These are phyloP conservation scores for Polypedilum vanderplanki DNA, from an alignment of 1,140 invertebrate species.

Conservation along the genomic window DNA sequence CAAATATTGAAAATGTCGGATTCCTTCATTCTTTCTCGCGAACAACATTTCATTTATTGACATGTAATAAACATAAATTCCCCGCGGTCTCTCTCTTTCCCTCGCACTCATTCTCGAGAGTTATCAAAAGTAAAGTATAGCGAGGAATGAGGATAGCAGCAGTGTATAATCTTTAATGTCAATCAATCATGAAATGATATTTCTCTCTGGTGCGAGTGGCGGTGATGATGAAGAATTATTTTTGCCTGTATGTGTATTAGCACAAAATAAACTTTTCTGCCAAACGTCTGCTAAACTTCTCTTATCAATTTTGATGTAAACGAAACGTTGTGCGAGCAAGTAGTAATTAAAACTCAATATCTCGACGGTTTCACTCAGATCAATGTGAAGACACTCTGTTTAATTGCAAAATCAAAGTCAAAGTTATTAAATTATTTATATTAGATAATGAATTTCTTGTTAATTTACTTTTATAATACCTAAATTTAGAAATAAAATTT, in stretches of 20 bases:
- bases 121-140: too few relatives aligned
- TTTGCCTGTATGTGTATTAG: too few relatives aligned
- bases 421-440: too few relatives aligned
- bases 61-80: constrained; percentile 26
- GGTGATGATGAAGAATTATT: too few relatives aligned
- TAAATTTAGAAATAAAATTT: too few relatives aligned
- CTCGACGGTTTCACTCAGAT: neutral
- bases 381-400: too few relatives aligned
- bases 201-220: neutral
- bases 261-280: neutral
- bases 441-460: too few relatives aligned
- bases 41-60: constrained; percentile 27
- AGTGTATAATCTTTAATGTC: constrained; percentile 27
- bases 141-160: neutral
- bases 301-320: neutral
- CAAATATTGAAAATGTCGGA: constrained; percentile 27
- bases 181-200: constrained; percentile 27
- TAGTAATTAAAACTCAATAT: constrained; percentile 19
- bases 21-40: too few relatives aligned
- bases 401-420: too few relatives aligned
- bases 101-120: neutral
- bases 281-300: neutral
- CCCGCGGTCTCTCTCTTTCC: neutral
- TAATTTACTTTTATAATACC: too few relatives aligned
- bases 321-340: neutral